Evolutionary conservation across 2,888 invertebrate genomes (phyloP).

Genomic region (Fissipunctia ypsillon): DNA sequence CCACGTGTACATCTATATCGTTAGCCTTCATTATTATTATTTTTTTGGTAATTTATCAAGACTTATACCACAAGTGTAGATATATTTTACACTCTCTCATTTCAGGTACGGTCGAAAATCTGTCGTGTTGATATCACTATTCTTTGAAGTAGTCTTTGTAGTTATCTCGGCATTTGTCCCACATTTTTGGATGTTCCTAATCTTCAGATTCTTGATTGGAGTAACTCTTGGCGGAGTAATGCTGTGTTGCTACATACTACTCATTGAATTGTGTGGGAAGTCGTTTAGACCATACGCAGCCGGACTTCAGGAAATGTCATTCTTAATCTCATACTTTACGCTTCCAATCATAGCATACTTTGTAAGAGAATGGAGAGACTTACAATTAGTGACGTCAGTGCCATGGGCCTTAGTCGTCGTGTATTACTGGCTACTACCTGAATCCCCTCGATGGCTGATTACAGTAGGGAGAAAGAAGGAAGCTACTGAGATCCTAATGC

Average conservation of each 20-base stretch:
- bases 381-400: constrained; percentile 90
- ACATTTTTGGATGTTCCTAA: constrained; percentile 91
- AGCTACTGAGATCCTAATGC: constrained; percentile 91
- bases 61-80: not conserved
- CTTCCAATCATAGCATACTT: constrained; percentile 91
- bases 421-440: constrained; percentile 93
- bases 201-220: constrained; percentile 91
- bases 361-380: constrained; percentile 90
- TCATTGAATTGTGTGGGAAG: constrained; percentile 91
- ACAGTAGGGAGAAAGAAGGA: constrained; percentile 92
- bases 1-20: not conserved
- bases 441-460: constrained; percentile 95
- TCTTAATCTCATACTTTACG: constrained; percentile 89
- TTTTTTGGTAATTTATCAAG: not conserved
- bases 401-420: constrained; percentile 89
- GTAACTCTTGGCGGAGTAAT: constrained; percentile 92
- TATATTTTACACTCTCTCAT: constrained; percentile 38
- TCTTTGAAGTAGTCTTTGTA: constrained; percentile 90
- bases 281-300: constrained; percentile 89
- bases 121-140: constrained; percentile 90
- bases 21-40: not conserved
- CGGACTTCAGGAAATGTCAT: constrained; percentile 90
- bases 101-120: constrained; percentile 92
- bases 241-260: constrained; percentile 92
- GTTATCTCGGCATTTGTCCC: constrained; percentile 89